Percentiles rank a stretch among this genome's conserved stretches.
Evolutionary conservation across 2,113 vertebrate genomes (phyloP).

Genomic region (Paradoxurus hermaphroditus): DNA sequence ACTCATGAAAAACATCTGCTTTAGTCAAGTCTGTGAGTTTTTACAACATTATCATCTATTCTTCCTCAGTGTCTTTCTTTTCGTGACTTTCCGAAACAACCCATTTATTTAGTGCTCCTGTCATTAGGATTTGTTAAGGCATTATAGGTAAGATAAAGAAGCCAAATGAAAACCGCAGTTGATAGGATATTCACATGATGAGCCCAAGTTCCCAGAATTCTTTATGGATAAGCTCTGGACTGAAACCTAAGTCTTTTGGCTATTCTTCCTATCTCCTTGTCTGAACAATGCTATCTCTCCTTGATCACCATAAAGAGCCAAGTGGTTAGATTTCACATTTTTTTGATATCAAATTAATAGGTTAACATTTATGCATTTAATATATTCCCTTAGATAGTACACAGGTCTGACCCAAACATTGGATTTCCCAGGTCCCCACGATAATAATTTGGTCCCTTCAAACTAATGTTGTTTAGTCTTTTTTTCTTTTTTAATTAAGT

Average conservation of each 20-base stretch:
- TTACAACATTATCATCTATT: background rate
- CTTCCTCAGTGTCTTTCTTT: background rate
- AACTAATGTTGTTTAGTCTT: background rate
- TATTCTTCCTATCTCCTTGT: background rate
- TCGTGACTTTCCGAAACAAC: background rate
- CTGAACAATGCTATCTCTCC: background rate
- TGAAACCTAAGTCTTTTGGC: background rate
- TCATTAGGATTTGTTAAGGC: background rate
- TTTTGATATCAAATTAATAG: background rate
- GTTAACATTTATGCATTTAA: background rate
- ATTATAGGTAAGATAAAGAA: background rate
- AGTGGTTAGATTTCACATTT: background rate
- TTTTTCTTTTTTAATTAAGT: background rate
- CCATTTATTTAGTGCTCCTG: background rate
- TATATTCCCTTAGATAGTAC: background rate
- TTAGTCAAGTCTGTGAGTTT: background rate
- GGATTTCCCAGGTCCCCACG: background rate
- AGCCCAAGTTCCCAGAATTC: background rate
- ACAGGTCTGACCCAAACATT: background rate
- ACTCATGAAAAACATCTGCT: background rate
- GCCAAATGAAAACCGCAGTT: background rate
- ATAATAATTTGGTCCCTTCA: background rate
- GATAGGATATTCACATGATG: background rate
- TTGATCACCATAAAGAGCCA: background rate
- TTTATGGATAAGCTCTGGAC: background rate